Percentiles rank a stretch among this genome's conserved stretches.
Conservation (phyloP, 1,140 invertebrate species). For the Atopsyche davidsoni region DNA sequence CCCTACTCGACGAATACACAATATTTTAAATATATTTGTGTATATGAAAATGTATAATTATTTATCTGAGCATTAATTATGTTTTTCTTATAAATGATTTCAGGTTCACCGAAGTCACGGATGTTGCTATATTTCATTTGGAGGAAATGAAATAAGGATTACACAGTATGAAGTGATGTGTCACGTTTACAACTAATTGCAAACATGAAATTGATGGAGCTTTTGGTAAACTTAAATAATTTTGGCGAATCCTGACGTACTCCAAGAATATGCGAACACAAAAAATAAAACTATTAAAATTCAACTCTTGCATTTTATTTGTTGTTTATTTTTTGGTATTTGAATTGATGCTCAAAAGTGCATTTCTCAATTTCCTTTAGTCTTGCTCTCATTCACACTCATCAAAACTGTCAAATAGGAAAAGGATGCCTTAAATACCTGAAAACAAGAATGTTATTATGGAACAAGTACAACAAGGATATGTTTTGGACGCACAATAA, state of each 20-base stretch:
- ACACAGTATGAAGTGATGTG: slow-evolving; percentile 45
- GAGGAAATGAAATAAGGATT: slow-evolving; percentile 51
- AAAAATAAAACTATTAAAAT: no score
- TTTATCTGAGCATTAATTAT: neutral
- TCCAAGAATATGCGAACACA: no score
- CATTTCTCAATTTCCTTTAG: no score
- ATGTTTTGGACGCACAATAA: neutral
- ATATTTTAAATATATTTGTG: no score
- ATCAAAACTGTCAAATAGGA: slow-evolving; percentile 25
- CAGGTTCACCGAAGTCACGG: slow-evolving; percentile 57
- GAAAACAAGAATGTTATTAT: slow-evolving; percentile 12
- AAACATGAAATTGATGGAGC: no score
- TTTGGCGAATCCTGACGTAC: no score
- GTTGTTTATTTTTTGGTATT: no score
- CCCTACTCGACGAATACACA: no score
- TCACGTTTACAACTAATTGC: slow-evolving; percentile 1
- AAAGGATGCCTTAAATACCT: slow-evolving; percentile 28
- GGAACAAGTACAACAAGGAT: neutral
- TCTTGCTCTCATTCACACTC: slow-evolving; percentile 18
- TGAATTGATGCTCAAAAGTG: no score
- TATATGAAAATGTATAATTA: no score
- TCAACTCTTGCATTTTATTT: no score
- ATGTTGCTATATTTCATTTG: slow-evolving; percentile 57
- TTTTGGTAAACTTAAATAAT: no score
- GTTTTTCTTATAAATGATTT: slow-evolving; percentile 15